Evolutionary conservation across 1,140 invertebrate species (phyloP).

Genomic region (Drosophila punjabiensis): DNA sequence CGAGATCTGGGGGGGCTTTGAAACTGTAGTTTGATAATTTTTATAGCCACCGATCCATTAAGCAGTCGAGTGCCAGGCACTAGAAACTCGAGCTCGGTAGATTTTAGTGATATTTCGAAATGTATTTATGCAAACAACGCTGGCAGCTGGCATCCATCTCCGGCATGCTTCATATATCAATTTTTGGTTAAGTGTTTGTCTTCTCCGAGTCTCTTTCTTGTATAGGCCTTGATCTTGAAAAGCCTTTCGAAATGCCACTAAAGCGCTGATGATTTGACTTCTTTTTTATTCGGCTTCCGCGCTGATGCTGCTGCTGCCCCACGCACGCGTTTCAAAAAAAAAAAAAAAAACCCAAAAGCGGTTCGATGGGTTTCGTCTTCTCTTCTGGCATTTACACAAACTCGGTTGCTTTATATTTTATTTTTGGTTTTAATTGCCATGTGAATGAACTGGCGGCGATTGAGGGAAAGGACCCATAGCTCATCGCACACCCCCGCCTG

Average conservation of each 20-base stretch:
- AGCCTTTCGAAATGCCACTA: constrained; percentile 78
- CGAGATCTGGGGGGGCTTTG: constrained; percentile 39
- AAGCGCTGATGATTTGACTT: constrained; percentile 47
- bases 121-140: constrained; percentile 72
- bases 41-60: constrained; percentile 64
- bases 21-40: constrained; percentile 67
- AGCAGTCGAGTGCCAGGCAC: constrained; percentile 70
- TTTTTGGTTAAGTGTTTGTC: constrained; percentile 47
- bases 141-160: constrained; percentile 71
- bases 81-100: constrained; percentile 45
- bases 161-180: constrained; percentile 75
- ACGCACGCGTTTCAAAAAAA: constrained; percentile 48
- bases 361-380: constrained; percentile 40
- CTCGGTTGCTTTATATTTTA: constrained; percentile 21
- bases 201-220: constrained; percentile 28
- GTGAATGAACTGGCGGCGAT: constrained; percentile 70
- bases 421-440: constrained; percentile 58
- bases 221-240: constrained; percentile 80
- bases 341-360: constrained; percentile 27
- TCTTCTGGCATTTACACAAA: constrained; percentile 28
- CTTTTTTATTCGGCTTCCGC: constrained; percentile 66
- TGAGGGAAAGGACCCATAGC: constrained; percentile 60
- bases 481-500: constrained; percentile 34
- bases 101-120: constrained; percentile 63
- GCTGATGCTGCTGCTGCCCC: constrained; percentile 31